A percentile compares a stretch with the other conserved stretches of the same genome.
Evolutionary conservation across 2,888 invertebrate species (phyloP).

Genomic region (Trissolcus brochymenae): DNA sequence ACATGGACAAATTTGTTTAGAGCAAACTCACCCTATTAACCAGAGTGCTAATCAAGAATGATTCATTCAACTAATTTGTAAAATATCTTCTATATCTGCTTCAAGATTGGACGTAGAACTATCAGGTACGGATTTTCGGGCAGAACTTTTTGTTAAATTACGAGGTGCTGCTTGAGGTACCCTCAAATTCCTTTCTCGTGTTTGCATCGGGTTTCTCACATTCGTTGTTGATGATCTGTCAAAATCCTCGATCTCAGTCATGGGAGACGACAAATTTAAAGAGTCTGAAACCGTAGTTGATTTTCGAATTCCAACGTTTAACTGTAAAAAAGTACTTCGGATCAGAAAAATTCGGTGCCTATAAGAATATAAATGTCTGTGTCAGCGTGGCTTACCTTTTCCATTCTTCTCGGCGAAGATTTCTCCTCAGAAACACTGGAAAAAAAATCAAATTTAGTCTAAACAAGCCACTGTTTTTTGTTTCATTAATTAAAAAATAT

Average conservation of each 20-base stretch:
- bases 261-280: conserved; percentile 18
- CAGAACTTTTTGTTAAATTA: conserved; percentile 47
- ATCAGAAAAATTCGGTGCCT: neutral
- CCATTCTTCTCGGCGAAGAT: conserved; percentile 63
- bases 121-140: conserved; percentile 48
- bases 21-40: conserved; percentile 7
- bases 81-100: conserved; percentile 69
- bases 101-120: conserved; percentile 67
- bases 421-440: conserved; percentile 78
- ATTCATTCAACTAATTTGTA: conserved; percentile 59
- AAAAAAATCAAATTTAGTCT: conserved; percentile 39
- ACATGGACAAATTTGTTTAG: conserved; percentile 13
- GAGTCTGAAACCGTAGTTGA: conserved; percentile 19
- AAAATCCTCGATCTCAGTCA: conserved; percentile 13
- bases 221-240: conserved; percentile 11
- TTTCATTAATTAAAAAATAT: neutral
- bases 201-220: conserved; percentile 47
- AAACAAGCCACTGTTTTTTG: neutral
- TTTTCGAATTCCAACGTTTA: conserved; percentile 14
- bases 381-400: conserved; percentile 11
- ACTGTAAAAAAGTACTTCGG: neutral
- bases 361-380: neutral
- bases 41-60: conserved; percentile 16
- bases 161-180: conserved; percentile 65
- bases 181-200: conserved; percentile 19